Evolutionary conservation across 2,113 vertebrate genomes (phyloP).

Genomic region (Taurulus bubalis): DNA sequence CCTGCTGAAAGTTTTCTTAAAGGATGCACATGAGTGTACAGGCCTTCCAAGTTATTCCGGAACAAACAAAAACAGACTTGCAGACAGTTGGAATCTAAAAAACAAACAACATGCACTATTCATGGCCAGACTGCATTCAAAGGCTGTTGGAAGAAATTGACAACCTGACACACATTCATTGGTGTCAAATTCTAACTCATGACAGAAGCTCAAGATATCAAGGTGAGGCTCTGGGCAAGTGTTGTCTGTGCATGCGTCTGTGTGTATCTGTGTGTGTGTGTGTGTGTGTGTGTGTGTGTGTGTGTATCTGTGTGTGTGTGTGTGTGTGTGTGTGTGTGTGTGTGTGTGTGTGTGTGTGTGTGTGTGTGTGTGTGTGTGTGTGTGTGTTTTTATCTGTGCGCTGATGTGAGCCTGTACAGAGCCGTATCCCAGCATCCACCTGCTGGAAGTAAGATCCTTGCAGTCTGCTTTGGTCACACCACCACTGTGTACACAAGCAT

Average conservation of each 20-base stretch:
- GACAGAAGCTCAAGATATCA: slow-evolving; percentile 86
- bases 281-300: slow-evolving; percentile 28
- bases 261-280: slow-evolving; percentile 22
- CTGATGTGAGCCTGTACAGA: slow-evolving; percentile 39
- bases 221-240: slow-evolving; percentile 81
- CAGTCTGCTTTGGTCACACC: slow-evolving; percentile 46
- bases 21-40: slow-evolving; percentile 73
- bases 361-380: slow-evolving; percentile 25
- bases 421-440: slow-evolving; percentile 46
- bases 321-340: slow-evolving; percentile 37
- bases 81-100: slow-evolving; percentile 80
- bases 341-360: slow-evolving; percentile 37
- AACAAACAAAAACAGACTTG: slow-evolving; percentile 77
- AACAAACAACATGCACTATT: slow-evolving; percentile 85
- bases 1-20: slow-evolving; percentile 77
- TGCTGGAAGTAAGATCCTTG: slow-evolving; percentile 45
- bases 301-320: slow-evolving; percentile 39
- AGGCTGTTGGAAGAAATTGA: slow-evolving; percentile 79
- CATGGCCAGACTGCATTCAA: slow-evolving; percentile 80
- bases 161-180: slow-evolving; percentile 82
- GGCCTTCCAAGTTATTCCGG: slow-evolving; percentile 74
- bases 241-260: slow-evolving; percentile 45
- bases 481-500: slow-evolving; percentile 32
- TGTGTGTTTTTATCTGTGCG: slow-evolving; percentile 44
- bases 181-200: slow-evolving; percentile 84